A percentile compares a stretch with the other conserved stretches of the same genome.
Evolutionary conservation across 30 jellyfish, hydroid and myxozoan genomes (phyloP).

Genomic region (Mastigias papua): DNA sequence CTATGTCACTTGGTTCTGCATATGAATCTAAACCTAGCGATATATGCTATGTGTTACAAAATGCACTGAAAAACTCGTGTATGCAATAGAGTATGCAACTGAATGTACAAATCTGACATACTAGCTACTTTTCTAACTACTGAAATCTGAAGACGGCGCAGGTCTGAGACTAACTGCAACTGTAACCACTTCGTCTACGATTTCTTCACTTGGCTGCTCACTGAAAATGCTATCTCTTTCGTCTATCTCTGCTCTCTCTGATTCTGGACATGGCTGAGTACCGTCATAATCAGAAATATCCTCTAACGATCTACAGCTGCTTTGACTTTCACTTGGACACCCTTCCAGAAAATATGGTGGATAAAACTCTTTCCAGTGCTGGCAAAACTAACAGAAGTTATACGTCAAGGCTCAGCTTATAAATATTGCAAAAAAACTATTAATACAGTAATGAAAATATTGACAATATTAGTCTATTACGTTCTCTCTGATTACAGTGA

Average conservation of each 20-base stretch:
- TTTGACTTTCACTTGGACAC: slow-evolving; percentile 12
- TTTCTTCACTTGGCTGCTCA: background rate
- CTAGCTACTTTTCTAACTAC: background rate
- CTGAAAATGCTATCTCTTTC: background rate
- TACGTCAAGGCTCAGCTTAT: background rate
- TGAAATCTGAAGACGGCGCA: background rate
- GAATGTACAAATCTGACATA: too few species aligned
- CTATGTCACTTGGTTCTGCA: too few species aligned
- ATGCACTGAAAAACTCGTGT: too few species aligned
- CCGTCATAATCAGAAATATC: slow-evolving; percentile 5
- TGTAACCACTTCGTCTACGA: background rate
- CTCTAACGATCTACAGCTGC: slow-evolving; percentile 3
- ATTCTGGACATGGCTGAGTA: slow-evolving; percentile 41
- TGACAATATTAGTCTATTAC: too few species aligned
- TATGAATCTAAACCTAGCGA: too few species aligned
- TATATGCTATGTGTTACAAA: too few species aligned
- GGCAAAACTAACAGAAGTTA: slow-evolving; percentile 31
- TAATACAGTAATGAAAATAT: too few species aligned
- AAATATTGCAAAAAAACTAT: background rate
- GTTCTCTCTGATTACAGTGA: too few species aligned
- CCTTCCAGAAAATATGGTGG: slow-evolving; percentile 50
- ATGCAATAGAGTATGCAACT: too few species aligned
- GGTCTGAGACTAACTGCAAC: background rate
- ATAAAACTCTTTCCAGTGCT: slow-evolving; percentile 57
- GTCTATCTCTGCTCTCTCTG: background rate